Conservation (phyloP, 2,888 invertebrate genomes). For the Opisthograptis luteolata region DNA sequence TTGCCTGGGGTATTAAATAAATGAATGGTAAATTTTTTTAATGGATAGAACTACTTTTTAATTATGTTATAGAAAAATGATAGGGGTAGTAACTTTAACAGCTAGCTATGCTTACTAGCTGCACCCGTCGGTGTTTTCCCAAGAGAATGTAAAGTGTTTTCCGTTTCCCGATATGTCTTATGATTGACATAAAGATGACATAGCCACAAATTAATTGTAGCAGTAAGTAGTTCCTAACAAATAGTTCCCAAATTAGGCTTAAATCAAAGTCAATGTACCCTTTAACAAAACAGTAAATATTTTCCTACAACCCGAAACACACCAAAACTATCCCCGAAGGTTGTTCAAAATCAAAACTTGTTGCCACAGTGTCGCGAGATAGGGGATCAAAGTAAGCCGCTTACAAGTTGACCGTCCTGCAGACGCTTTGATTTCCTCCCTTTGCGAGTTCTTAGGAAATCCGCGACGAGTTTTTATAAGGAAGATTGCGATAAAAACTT, state of each 20-base stretch:
- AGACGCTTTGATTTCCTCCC: conserved; percentile 45
- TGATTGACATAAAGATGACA: not conserved
- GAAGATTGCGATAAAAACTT: conserved; percentile 28
- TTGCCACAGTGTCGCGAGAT: conserved; percentile 47
- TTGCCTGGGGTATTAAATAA: no score
- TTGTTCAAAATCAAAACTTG: conserved; percentile 49
- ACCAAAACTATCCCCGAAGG: conserved; percentile 37
- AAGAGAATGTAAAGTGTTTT: no score
- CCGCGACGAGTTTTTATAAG: conserved; percentile 27
- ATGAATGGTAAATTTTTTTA: no score
- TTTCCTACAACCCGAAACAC: conserved; percentile 1
- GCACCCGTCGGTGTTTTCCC: no score
- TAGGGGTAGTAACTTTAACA: no score
- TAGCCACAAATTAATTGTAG: not conserved
- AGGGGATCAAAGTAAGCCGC: conserved; percentile 54
- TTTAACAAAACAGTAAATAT: conserved; percentile 24
- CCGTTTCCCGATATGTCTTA: no score
- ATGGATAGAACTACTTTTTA: no score
- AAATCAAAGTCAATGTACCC: not conserved
- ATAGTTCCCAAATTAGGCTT: not conserved
- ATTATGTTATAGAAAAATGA: no score
- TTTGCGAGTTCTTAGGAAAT: conserved; percentile 27
- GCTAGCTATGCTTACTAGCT: no score
- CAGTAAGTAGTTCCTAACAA: not conserved
- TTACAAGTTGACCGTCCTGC: conserved; percentile 52